These are phyloP conservation scores for Myiozetetes cayanensis DNA, from an alignment of 2,113 vertebrate species.

Conservation along the genomic window DNA sequence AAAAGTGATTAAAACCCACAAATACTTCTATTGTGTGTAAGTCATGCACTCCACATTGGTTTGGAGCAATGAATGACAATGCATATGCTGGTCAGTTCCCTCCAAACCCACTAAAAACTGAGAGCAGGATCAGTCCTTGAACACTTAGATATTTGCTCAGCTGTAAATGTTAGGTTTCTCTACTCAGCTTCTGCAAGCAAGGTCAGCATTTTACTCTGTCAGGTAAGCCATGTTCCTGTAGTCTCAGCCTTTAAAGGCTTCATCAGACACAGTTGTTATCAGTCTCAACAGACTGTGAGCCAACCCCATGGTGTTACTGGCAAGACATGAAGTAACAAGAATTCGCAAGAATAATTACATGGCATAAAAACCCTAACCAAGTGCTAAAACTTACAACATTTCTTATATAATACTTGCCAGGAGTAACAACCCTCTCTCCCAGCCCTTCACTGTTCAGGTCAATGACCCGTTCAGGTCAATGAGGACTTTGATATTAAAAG, in stretches of 20 bases:
- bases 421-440: neutral
- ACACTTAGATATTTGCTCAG: neutral
- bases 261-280: neutral
- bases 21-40: neutral
- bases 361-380: neutral
- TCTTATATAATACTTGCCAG: neutral
- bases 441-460: neutral
- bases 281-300: neutral
- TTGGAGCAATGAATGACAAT: neutral
- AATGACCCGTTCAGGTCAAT: neutral
- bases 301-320: neutral
- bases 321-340: neutral
- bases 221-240: neutral
- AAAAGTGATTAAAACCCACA: neutral
- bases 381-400: neutral
- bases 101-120: neutral
- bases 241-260: neutral
- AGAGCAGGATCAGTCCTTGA: neutral
- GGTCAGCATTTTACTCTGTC: neutral
- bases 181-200: neutral
- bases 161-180: neutral
- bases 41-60: neutral
- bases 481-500: constrained; percentile 6
- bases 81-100: neutral
- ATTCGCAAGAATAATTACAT: neutral